Conservation (phyloP, 2,888 invertebrate species). For the Orthosia incerta region DNA sequence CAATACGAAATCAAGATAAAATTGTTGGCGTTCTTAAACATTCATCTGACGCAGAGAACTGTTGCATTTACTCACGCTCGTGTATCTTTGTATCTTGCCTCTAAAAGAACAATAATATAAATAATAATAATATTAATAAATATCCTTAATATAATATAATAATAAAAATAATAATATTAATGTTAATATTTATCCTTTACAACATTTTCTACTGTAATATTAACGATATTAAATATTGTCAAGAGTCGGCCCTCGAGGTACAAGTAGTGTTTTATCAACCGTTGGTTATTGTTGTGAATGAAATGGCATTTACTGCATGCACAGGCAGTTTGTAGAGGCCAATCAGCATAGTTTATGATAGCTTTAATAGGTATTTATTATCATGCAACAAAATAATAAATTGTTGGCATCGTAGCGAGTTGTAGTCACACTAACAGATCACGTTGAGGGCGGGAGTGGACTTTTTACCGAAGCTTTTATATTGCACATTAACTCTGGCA, state of each 20-base stretch:
- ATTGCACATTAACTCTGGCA: conserved; percentile 80
- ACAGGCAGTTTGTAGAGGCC: conserved; percentile 28
- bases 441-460: conserved; percentile 67
- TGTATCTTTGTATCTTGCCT: conserved; percentile 37
- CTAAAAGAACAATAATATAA: conserved; percentile 29
- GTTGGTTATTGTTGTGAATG: conserved; percentile 44
- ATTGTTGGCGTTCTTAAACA: conserved; percentile 45
- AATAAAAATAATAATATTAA: no score
- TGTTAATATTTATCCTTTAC: conserved; percentile 10
- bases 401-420: conserved; percentile 39
- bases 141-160: no score
- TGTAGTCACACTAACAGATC: conserved; percentile 49
- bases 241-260: conserved; percentile 18
- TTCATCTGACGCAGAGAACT: conserved; percentile 36
- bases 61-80: conserved; percentile 44
- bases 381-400: conserved; percentile 54
- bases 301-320: conserved; percentile 53
- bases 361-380: conserved; percentile 41
- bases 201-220: conserved; percentile 21
- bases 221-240: conserved; percentile 30
- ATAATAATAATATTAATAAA: no score
- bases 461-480: conserved; percentile 77
- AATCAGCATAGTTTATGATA: conserved; percentile 45
- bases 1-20: conserved; percentile 63
- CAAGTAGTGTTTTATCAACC: conserved; percentile 42